A percentile compares a stretch with the other conserved stretches of the same genome.
Evolutionary conservation across 2,888 invertebrate species (phyloP).

Genomic region (Lasioglossum leucozonium): DNA sequence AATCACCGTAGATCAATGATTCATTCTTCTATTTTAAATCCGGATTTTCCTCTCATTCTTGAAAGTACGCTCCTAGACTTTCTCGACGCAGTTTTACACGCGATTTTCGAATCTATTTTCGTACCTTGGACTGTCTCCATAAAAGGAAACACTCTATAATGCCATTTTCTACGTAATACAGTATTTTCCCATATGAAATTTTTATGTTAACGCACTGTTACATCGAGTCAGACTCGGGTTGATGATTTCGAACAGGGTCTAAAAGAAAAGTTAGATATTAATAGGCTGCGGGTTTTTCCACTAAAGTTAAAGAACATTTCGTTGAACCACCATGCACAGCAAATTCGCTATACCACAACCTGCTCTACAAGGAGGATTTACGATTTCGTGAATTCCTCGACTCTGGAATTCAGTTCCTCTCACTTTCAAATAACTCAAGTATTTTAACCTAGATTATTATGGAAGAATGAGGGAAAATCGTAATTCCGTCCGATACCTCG

Average conservation of each 20-base stretch:
- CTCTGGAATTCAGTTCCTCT: conserved; percentile 21
- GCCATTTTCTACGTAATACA: not conserved
- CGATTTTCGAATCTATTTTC: not conserved
- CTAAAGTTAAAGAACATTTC: not conserved
- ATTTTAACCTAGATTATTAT: conserved; percentile 11
- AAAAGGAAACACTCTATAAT: not conserved
- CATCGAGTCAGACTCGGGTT: too few species aligned
- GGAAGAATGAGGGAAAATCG: not conserved
- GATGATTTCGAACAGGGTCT: not conserved
- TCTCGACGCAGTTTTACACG: not conserved
- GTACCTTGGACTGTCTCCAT: not conserved
- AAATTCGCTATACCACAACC: not conserved
- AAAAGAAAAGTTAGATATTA: too few species aligned
- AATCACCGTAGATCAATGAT: conserved; percentile 39
- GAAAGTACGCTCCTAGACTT: not conserved
- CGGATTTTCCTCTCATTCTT: conserved; percentile 9
- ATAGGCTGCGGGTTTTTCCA: not conserved
- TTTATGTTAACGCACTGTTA: not conserved
- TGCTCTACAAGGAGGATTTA: conserved; percentile 15
- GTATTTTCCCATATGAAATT: not conserved
- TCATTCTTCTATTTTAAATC: conserved; percentile 32
- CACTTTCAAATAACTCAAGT: conserved; percentile 27
- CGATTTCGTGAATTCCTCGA: conserved; percentile 15
- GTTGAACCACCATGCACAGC: not conserved
- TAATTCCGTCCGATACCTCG: not conserved